Conservation (phyloP, 2,797 vertebrate species). For the Sebastes dallii region DNA sequence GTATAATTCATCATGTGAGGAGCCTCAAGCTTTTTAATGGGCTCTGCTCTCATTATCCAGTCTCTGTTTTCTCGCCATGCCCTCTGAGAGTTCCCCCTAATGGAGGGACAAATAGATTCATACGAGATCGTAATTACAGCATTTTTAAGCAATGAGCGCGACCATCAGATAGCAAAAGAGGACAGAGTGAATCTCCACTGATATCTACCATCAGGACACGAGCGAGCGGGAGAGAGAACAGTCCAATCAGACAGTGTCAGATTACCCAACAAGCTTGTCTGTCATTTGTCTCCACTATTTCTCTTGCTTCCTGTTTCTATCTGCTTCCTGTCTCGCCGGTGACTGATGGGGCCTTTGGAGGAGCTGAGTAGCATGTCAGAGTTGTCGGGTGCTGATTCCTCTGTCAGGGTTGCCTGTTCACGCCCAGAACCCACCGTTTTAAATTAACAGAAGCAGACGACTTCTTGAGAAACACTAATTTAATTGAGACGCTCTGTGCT, state of each 20-base stretch:
- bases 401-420: conserved; percentile 41
- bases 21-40: conserved; percentile 75
- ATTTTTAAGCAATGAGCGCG: conserved; percentile 66
- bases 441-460: conserved; percentile 32
- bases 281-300: conserved; percentile 55
- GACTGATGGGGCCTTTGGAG: conserved; percentile 57
- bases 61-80: conserved; percentile 66
- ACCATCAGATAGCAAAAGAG: conserved; percentile 52
- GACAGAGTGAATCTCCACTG: conserved; percentile 38
- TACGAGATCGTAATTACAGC: conserved; percentile 75
- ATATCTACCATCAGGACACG: conserved; percentile 21
- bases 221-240: conserved; percentile 6
- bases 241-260: conserved; percentile 67
- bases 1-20: conserved; percentile 79
- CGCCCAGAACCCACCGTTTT: neutral
- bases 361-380: conserved; percentile 37
- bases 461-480: conserved; percentile 26
- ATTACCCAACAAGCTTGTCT: conserved; percentile 62
- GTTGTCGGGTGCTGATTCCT: conserved; percentile 25
- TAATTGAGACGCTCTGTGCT: conserved; percentile 42
- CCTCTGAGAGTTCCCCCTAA: conserved; percentile 68
- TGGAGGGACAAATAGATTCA: conserved; percentile 76
- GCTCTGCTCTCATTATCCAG: conserved; percentile 74
- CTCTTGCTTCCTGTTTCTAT: conserved; percentile 65
- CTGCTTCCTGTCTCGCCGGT: conserved; percentile 61